A percentile compares a stretch with the other conserved stretches of the same genome.
phyloP scores from a whole-genome alignment of 2,113 vertebrate genomes.

The Nothocercus julius region DNA sequence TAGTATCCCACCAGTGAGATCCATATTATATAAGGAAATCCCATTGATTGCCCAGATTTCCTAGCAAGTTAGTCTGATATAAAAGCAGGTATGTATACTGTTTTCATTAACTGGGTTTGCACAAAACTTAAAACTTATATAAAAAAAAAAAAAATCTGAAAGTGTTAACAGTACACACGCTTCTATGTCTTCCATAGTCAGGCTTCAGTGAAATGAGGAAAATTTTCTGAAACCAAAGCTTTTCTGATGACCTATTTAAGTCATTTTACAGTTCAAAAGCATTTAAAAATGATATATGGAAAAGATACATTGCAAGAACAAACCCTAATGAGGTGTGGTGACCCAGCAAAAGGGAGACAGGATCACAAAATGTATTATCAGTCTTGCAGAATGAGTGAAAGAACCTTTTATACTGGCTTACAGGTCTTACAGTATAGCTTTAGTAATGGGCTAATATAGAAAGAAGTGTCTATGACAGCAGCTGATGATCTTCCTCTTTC shows the following conservation, averaged over 20 bases:
- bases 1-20: not conserved
- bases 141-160: not conserved
- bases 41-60: not conserved
- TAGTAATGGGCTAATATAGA: not conserved
- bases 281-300: not conserved
- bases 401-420: slow-evolving; percentile 1
- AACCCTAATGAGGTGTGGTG: slow-evolving; percentile 9
- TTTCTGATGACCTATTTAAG: not conserved
- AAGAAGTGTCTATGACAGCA: not conserved
- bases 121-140: not conserved
- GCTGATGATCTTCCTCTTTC: not conserved
- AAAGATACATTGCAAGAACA: not conserved
- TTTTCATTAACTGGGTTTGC: not conserved
- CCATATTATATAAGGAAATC: not conserved
- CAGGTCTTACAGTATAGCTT: not conserved
- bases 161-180: not conserved
- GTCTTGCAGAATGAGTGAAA: slow-evolving; percentile 11
- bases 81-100: not conserved
- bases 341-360: not conserved
- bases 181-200: not conserved
- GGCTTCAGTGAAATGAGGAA: not conserved
- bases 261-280: not conserved
- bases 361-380: not conserved
- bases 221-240: not conserved
- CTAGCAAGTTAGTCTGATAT: not conserved